Evolutionary conservation across 1,140 invertebrate species (phyloP), one percentile per base, ranked within the genome.

Genomic region (Atta cephalotes): DNA sequence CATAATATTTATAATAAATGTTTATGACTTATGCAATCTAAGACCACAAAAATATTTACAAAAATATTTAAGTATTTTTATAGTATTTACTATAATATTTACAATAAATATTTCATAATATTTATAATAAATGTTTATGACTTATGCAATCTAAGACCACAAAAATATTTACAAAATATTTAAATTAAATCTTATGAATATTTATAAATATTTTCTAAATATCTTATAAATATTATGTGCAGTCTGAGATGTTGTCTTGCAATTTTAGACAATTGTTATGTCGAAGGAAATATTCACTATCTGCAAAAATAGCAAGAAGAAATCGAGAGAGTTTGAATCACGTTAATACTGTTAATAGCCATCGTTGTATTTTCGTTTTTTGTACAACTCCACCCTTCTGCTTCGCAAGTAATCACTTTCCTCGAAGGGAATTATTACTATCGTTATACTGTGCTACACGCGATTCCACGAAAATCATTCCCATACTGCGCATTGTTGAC

Each of bases 381-480:
- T 87, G 81, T 72, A 51, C 28, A 72, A 89, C 92, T 87, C 89
- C 92, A 92, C 93, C 92, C 89, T 89, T 91, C 31, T 49, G 16
- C 65, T 85, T 78, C 49, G 25, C 86, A 89, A 86, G 87, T 94
- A 94, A 93, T 94, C 90, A 93, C 91, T 93, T 79, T 91, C 79
- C 78, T 87, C 45, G 28, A 49, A 56, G 56, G 66, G 53, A 49
- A n/a, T 62, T 70, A 84, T 84, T 84, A 81, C 87, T 89, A 86
- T 88, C 82, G 71, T 66, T 89, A 88, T 87, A 88, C 87, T 39
- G 86, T 91, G 89, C 31, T 85, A 90, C 91, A 94, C 92, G 92
- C 91, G 89, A 94, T 91, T 58, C 74, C 63, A 86, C 90, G 84
- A 94, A 93, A 93, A 92, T 92, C 91, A 92, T 78, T 89, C 84